A percentile compares a stretch with the other conserved stretches of the same genome.
Conservation (phyloP, 2,888 invertebrate genomes). For the Hymenopus coronatus region DNA sequence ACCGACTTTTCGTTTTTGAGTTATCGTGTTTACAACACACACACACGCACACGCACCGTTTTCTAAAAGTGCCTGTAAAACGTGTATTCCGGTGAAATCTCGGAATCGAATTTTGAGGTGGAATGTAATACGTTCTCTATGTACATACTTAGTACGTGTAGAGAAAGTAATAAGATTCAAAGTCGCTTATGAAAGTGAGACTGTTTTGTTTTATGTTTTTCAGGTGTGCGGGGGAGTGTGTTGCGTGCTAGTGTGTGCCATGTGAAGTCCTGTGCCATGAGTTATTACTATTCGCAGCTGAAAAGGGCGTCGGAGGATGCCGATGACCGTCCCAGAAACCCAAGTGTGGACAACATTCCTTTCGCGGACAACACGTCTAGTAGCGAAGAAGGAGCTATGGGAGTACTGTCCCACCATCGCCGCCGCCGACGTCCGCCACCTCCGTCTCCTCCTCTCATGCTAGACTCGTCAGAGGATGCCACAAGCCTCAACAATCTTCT, state of each 20-base stretch:
- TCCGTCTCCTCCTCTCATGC: neutral
- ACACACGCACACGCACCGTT: no score
- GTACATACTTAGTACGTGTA: no score
- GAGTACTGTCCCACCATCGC: neutral
- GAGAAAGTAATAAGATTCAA: no score
- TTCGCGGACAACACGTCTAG: slow-evolving; percentile 12
- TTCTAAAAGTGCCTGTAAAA: no score
- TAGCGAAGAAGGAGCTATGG: slow-evolving; percentile 17
- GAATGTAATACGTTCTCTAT: no score
- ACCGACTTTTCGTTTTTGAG: no score
- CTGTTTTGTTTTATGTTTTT: neutral
- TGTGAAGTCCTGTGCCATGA: neutral
- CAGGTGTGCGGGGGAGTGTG: neutral
- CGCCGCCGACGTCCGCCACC: neutral
- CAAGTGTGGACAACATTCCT: slow-evolving; percentile 30
- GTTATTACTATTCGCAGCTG: neutral
- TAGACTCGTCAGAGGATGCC: slow-evolving; percentile 27
- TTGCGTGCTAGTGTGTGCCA: neutral
- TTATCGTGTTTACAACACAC: no score
- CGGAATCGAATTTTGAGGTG: no score
- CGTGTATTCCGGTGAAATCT: no score
- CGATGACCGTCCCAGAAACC: slow-evolving; percentile 36
- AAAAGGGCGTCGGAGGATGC: slow-evolving; percentile 34
- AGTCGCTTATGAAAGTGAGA: no score
- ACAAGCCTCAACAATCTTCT: slow-evolving; percentile 31